Base-by-base conservation (phyloP, 2,797 vertebrate species). In the Cyclura pinguis region DNA sequence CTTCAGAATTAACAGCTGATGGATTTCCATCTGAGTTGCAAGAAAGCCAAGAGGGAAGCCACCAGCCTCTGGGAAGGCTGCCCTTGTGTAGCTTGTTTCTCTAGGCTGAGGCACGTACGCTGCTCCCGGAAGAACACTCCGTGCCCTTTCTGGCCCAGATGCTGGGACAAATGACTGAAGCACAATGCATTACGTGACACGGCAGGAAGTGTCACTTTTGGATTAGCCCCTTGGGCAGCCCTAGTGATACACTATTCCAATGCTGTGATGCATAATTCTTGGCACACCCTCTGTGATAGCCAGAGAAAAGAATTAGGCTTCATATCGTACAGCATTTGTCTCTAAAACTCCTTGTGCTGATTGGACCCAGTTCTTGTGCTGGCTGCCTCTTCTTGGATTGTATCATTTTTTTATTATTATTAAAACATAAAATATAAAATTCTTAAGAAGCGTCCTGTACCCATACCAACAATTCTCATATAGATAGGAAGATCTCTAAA, bases 11-110 rank as follows among this genome's bases (percentile, higher is more conserved):
- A 69, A 47, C 24, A 9, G 24, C 35, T 32, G 62, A 62, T 32
- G 62, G 20, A 62, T 27, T 3, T 32, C 32, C 7, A 42, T 57
- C 20, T 9, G 5, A 50, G 1, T 32, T 0, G 38, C 0, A 20
- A 29, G 13, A 0, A 32, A 9, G 38, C 20, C 42, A 55, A 20
- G 20, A 0, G 52, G 62, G 3, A n/a, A 38, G 42, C 22, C 16
- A 42, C 6, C 38, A 1, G 0, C 27, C 24, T 50, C 14, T 13
- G 83, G 69, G 0, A 6, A 0, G 1, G 2, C 7, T 6, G 73
- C n/a, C 10, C 0, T n/a, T 27, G 22, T 1, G 2, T 59, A 4
- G 24, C 50, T 16, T 9, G 13, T 20, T 50, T 22, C 29, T 80
- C 84, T 8, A 59, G 16, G 78, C 9, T 20, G 32, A 16, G 0